Evolutionary conservation across 2,888 invertebrate species (phyloP), one percentile per base, ranked within the genome.

Genomic region (Dascillus cervinus): DNA sequence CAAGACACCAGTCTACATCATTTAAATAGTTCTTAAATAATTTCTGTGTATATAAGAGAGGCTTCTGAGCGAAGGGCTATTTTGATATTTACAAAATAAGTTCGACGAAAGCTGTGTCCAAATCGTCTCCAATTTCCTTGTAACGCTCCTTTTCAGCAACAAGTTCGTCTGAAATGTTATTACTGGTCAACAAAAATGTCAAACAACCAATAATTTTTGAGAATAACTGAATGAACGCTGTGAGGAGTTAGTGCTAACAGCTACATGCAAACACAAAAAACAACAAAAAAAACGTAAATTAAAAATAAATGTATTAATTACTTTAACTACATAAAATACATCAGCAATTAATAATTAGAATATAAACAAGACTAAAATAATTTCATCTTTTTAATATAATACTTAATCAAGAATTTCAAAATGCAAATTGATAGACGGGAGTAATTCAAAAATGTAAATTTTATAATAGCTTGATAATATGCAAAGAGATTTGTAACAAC

Each of bases 51-150:
- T 20, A 29, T 20, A 20, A 13, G 13, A 24, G 28, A n/a, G n/a
- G n/a, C n/a, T n/a, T n/a, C n/a, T 35, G 26, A 32, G 33, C 11
- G 37, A 32, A 24, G 20, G 23, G 22, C 21, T 28, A 25, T 20
- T 29, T 34, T 28, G 23, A 5, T 19, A 33, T 50, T 64, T 65
- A 65, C 48, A 82, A 79, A 71, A 82, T 82, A 65, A 88, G 83
- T 69, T 88, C 88, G 72, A 94, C 91, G 77, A 97, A 96, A 65
- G 97, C 97, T 66, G 89, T 88, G 74, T 98, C 97, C 79, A 98
- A 79, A 72, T 97, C 97, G 81, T 97, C 97, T 77, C 95, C 95
- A 77, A 98, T 96, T 74, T 89, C 86, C 82, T 96, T 97, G 92
- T 95, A 97, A 70, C 94, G 92, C 77, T 97, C 96, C 81, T 97